A percentile compares a stretch with the other conserved stretches of the same genome.
Conservation (phyloP, 2,113 vertebrate genomes). For the Eurystomus gularis region DNA sequence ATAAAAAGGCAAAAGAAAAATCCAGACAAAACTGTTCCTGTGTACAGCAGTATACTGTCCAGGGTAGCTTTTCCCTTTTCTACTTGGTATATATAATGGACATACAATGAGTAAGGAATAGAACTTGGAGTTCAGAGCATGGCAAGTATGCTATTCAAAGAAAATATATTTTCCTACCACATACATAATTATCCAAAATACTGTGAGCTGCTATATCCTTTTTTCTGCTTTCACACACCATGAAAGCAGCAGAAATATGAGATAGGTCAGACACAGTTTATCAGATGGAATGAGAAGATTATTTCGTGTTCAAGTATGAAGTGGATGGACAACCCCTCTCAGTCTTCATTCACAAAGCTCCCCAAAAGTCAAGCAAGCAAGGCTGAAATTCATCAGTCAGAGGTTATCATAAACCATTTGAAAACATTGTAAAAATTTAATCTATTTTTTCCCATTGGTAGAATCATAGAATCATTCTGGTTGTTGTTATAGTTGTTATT, state of each 20-base stretch:
- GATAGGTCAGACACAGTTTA: not conserved
- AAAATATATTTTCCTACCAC: not conserved
- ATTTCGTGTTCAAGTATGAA: not conserved
- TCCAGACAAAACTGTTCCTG: not conserved
- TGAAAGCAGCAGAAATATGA: not conserved
- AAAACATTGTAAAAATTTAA: not conserved
- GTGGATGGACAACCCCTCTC: accelerated
- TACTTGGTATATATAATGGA: accelerated
- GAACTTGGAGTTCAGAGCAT: accelerated
- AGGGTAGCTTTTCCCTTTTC: not conserved
- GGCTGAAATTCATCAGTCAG: not conserved
- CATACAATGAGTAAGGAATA: accelerated
- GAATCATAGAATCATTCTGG: too few species aligned
- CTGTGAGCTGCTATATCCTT: accelerated
- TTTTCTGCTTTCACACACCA: not conserved
- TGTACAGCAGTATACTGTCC: not conserved
- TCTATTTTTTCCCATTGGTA: not conserved
- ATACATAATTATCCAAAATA: not conserved
- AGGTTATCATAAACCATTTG: not conserved
- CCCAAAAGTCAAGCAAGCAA: not conserved
- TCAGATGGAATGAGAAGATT: not conserved
- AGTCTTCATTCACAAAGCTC: not conserved
- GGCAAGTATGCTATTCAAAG: not conserved
- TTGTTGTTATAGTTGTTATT: too few species aligned
- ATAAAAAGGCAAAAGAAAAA: not conserved